These are phyloP conservation scores for Taenioides sp. DNA, from an alignment of 2,797 vertebrate species.

Conservation along the genomic window DNA sequence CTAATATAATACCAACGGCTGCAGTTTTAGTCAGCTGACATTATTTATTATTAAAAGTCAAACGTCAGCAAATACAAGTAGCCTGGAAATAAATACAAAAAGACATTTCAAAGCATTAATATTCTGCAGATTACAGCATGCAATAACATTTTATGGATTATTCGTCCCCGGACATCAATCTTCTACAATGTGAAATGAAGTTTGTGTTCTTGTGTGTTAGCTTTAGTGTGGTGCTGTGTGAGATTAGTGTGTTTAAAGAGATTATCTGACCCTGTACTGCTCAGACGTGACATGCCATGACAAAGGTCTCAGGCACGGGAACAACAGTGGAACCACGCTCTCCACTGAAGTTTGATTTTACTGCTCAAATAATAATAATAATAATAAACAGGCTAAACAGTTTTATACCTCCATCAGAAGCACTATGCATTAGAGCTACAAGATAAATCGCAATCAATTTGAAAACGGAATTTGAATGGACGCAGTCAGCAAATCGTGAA, in stretches of 20 bases:
- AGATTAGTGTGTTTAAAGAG: conserved; percentile 61
- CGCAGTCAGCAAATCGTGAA: no score
- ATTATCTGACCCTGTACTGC: conserved; percentile 48
- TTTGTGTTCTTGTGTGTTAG: not conserved
- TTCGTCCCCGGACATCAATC: not conserved
- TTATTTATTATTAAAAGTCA: not conserved
- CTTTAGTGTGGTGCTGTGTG: conserved; percentile 12
- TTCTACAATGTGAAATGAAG: not conserved
- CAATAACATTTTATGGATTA: not conserved
- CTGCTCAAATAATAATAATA: no score
- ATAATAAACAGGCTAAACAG: not conserved
- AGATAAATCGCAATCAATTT: no score
- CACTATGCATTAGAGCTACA: no score
- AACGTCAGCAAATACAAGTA: not conserved
- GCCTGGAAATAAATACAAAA: not conserved
- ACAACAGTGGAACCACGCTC: not conserved
- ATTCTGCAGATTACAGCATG: not conserved
- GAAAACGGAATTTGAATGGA: no score
- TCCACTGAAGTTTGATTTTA: not conserved
- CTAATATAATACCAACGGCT: no score
- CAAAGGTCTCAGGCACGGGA: not conserved
- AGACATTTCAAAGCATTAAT: not conserved
- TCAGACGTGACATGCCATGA: conserved; percentile 22
- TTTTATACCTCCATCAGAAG: not conserved
- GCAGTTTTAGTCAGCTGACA: no score